These are phyloP conservation scores for Celastrina argiolus DNA, from an alignment of 2,888 invertebrate species.

Conservation along the genomic window DNA sequence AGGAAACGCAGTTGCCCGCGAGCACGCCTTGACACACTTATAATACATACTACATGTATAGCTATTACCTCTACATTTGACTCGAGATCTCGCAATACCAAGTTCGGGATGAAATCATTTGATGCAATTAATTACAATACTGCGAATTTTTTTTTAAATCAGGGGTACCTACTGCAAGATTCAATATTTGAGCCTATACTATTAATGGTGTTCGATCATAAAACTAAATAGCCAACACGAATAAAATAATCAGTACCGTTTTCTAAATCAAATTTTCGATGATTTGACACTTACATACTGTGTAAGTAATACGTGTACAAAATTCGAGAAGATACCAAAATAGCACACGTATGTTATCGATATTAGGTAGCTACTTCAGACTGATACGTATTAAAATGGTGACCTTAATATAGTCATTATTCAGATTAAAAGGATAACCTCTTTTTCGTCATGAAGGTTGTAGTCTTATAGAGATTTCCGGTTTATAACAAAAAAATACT, in stretches of 20 bases:
- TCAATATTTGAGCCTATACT: not conserved
- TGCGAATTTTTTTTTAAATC: not conserved
- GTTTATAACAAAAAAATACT: too few relatives aligned
- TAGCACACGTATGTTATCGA: not conserved
- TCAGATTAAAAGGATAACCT: not conserved
- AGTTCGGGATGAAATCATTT: slow-evolving; percentile 43
- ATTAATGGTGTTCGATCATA: not conserved
- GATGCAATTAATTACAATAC: not conserved
- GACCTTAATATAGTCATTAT: not conserved
- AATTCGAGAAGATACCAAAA: not conserved
- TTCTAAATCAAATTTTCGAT: too few relatives aligned
- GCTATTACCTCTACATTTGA: slow-evolving; percentile 39
- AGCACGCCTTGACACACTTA: slow-evolving; percentile 70
- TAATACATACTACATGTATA: too few relatives aligned
- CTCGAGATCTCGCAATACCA: slow-evolving; percentile 45
- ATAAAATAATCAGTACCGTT: too few relatives aligned
- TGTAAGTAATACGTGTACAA: not conserved
- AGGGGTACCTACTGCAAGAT: not conserved
- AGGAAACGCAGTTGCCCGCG: slow-evolving; percentile 63
- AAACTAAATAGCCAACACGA: not conserved
- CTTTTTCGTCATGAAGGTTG: not conserved
- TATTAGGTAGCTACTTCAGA: too few relatives aligned
- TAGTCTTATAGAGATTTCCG: too few relatives aligned
- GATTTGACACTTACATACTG: too few relatives aligned
- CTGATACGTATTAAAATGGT: not conserved